These are phyloP conservation scores for Craterocephalus amniculus DNA, from an alignment of 2,797 vertebrate species.

Conservation along the genomic window DNA sequence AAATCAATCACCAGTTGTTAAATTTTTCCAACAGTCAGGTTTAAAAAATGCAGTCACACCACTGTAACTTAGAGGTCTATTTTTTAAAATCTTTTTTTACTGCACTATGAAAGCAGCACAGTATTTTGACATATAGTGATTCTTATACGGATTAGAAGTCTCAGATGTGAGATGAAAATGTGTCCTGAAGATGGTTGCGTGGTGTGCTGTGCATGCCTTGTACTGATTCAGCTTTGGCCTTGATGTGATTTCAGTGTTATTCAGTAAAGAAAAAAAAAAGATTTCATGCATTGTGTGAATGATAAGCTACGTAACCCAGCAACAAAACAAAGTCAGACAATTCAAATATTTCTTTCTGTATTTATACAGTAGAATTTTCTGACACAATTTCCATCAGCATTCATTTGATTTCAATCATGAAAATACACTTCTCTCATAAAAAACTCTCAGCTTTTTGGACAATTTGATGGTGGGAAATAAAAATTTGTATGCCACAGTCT, in stretches of 20 bases:
- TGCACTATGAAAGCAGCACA: not conserved
- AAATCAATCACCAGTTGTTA: no score
- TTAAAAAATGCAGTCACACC: not conserved
- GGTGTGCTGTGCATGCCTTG: not conserved
- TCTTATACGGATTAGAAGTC: not conserved
- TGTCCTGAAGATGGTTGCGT: not conserved
- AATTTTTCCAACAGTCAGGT: not conserved
- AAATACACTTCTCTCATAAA: not conserved
- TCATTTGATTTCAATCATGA: not conserved
- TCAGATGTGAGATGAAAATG: not conserved
- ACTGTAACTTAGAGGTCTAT: no score
- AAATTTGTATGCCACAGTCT: not conserved
- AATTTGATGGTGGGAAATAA: not conserved
- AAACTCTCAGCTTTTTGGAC: not conserved
- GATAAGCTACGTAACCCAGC: not conserved
- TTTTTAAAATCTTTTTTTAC: no score
- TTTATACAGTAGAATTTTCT: not conserved
- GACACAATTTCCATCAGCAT: not conserved
- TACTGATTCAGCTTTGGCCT: slow-evolving; percentile 1
- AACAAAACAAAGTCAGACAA: not conserved
- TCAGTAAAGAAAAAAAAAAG: not conserved
- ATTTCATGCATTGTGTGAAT: not conserved
- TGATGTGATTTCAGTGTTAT: not conserved
- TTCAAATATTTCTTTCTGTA: not conserved
- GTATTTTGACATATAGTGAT: not conserved